A percentile compares a stretch with the other conserved stretches of the same genome.
Conservation (phyloP, 2,888 invertebrate genomes). For the Mayetiola destructor region DNA sequence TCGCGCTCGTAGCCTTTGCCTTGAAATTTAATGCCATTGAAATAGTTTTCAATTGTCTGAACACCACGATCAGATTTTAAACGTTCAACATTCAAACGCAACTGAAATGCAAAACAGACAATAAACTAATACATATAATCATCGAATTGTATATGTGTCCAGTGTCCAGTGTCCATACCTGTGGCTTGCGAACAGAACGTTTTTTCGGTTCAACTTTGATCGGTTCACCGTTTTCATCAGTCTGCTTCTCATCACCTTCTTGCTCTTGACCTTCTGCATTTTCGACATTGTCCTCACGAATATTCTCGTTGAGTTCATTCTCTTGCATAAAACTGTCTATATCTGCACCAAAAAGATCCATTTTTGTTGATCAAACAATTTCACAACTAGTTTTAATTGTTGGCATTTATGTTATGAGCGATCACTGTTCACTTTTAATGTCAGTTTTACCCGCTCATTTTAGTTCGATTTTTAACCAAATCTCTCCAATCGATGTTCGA, state of each 20-base stretch:
- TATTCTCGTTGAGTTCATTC: conserved; percentile 28
- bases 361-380: background rate
- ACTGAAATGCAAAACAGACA: conserved; percentile 21
- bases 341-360: conserved; percentile 19
- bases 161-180: conserved; percentile 22
- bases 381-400: background rate
- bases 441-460: background rate
- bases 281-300: conserved; percentile 38
- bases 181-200: conserved; percentile 46
- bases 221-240: conserved; percentile 16
- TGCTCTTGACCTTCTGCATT: conserved; percentile 33
- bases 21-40: conserved; percentile 65
- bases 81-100: conserved; percentile 51
- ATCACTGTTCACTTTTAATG: background rate
- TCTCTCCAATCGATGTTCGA: background rate
- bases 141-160: background rate
- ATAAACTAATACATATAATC: background rate
- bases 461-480: background rate
- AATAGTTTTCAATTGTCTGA: conserved; percentile 61
- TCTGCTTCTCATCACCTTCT: conserved; percentile 30
- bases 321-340: conserved; percentile 21
- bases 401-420: background rate
- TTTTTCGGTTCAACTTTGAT: conserved; percentile 38
- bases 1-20: conserved; percentile 66
- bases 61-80: conserved; percentile 65